Evolutionary conservation across 2,888 invertebrate genomes (phyloP), one percentile per base, ranked within the genome.

Genomic region (Cerastis leucographa): DNA sequence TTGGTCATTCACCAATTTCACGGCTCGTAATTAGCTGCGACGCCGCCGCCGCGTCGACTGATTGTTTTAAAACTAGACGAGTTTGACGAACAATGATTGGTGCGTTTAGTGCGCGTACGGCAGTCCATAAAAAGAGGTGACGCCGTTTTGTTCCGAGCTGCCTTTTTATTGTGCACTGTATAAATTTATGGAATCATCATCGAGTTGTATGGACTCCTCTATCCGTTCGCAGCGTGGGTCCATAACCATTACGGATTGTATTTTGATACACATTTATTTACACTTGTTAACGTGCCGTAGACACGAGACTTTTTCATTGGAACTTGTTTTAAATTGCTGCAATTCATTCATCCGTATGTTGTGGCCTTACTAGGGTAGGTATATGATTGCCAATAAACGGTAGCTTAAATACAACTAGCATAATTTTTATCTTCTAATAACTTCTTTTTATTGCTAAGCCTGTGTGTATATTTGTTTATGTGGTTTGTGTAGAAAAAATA

Each of bases 141-240:
- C 95, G 94, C 91, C 90, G 94, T 94, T 95, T 96, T 96, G 96
- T 96, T 95, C 93, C 90, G 90, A 94, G 90, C 92, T 92, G 92
- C 90, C 90, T 94, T 95, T 96, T 96, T 96, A 96, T 96, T 95
- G 92, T 94, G 94, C 93, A 96, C 95, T 93, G 94, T 96, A 96
- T 96, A 96, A 91, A 95, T 96, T 96, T 96, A 96, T 96, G 95
- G 96, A 96, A 96, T 96, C 95, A 96, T 96, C 96, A 96, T 95
- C 93, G 94, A 94, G 93, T 94, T 95, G 95, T 96, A 96, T 96
- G 94, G 96, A 96, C 95, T 96, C 92, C 89, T 92, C 93, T 94
- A 95, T 94, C 93, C 92, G 94, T 93, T 93, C 91, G 90, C 93
- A 91, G 92, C 90, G 88, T 85, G 92, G 91, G 96, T 95, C 94